Percentiles rank a stretch among this genome's conserved stretches.
Conservation (phyloP, 2,113 vertebrate genomes). For the Lagopus leucura region DNA sequence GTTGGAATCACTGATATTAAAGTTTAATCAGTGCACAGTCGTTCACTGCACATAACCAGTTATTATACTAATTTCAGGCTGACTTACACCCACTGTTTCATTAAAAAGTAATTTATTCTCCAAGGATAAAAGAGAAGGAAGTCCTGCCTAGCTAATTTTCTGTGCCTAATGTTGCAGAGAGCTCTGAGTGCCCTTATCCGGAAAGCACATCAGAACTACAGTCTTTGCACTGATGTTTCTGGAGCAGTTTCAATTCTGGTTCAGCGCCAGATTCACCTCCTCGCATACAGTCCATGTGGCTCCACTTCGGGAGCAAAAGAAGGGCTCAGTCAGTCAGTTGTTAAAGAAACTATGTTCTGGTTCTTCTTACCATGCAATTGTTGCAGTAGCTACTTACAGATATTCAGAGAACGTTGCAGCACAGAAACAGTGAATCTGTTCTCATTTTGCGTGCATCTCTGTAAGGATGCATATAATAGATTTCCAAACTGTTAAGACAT, state of each 20-base stretch:
- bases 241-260: neutral
- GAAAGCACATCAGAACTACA: neutral
- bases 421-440: neutral
- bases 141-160: neutral
- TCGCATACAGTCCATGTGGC: accelerated
- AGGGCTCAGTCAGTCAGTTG: neutral
- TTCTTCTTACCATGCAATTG: neutral
- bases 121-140: neutral
- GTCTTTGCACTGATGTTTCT: neutral
- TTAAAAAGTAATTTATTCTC: neutral
- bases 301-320: neutral
- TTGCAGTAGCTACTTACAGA: neutral
- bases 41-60: neutral
- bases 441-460: neutral
- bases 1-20: neutral
- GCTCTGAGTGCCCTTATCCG: neutral
- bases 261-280: neutral
- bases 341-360: neutral
- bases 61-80: conserved; percentile 7
- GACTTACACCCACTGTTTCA: neutral
- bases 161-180: neutral
- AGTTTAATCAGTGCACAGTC: neutral
- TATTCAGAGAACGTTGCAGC: neutral
- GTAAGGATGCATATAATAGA: neutral
- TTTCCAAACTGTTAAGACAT: neutral